phyloP scores from a whole-genome alignment of 2,797 vertebrate species.

The Macropus fuliginosus region DNA sequence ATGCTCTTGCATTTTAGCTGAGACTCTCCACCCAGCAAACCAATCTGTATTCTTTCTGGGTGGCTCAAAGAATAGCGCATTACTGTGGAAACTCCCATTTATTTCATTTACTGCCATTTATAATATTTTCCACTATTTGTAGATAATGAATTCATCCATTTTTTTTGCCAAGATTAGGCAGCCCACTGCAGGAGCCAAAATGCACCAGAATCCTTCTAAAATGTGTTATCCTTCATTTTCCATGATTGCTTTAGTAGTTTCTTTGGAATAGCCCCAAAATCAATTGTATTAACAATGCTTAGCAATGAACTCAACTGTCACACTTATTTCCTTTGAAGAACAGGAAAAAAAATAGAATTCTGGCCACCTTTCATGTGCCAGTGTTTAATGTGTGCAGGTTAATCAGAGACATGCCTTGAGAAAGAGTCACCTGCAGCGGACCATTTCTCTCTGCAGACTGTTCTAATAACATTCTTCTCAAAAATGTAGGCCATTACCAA shows the following conservation, averaged over 20 bases:
- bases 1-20: constrained; percentile 82
- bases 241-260: constrained; percentile 82
- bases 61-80: constrained; percentile 86
- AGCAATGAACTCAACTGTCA: constrained; percentile 83
- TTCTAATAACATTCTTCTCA: constrained; percentile 56
- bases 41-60: constrained; percentile 86
- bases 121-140: constrained; percentile 90
- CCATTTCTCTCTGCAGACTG: constrained; percentile 36
- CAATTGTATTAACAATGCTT: constrained; percentile 85
- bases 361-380: constrained; percentile 66
- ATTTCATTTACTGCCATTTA: constrained; percentile 89
- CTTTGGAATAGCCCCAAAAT: constrained; percentile 83
- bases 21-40: constrained; percentile 83
- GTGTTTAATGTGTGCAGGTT: constrained; percentile 73
- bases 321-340: constrained; percentile 68
- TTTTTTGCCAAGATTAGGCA: constrained; percentile 85
- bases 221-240: constrained; percentile 85
- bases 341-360: constrained; percentile 31
- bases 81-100: constrained; percentile 88
- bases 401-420: constrained; percentile 75
- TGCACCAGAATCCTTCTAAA: constrained; percentile 84
- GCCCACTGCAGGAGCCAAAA: constrained; percentile 83
- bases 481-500: constrained; percentile 66
- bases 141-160: constrained; percentile 87
- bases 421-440: constrained; percentile 74